Evolutionary conservation across 2,888 invertebrate genomes (phyloP), one percentile per base, ranked within the genome.

Genomic region (Bursaphelenchus okinawaensis): DNA sequence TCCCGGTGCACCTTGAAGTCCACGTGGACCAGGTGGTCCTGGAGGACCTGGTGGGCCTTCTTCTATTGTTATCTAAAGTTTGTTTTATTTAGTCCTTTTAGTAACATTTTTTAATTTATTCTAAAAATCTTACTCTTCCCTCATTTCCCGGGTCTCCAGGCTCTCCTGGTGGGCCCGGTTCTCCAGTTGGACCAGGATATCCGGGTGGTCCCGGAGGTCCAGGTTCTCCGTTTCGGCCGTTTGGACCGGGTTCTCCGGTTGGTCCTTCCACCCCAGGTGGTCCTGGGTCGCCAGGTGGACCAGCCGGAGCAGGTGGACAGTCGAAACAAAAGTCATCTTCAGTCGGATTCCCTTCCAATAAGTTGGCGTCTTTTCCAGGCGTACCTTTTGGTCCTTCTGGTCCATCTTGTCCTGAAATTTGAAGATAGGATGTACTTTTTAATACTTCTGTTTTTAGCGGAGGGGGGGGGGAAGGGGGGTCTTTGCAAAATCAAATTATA

Each of bases 291-390:
- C 54, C 54, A 12, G 12, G 54, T 1, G 54, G 54, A 22, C 63
- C 63, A 26, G 20, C 27, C 56, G 52, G 62, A 20, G 52, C 67
- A 19, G 67, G 66, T 7, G 67, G 67, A 19, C 67, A 67, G n/a
- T 67, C 67, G n/a, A 67, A 66, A 28, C 67, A 67, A 40, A 67
- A 68, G 12, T 67, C 67, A 19, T 55, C 40, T 6, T 54, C 54
- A n/a, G 66, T 31, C 16, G 52, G 61, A 19, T 51, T 66, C 26
- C 40, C 56, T 1, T 19, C 4, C 12, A 24, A 31, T n/a, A n/a
- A n/a, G 8, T 59, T 60, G 3, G 40, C 40, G 51, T 67, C 67
- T 7, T 61, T 61, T 3, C 67, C 67, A 4, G 67, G 60, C 16
- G 40, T n/a, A n/a, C 40, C 51, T 19, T 4, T 40, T 12, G n/a